phyloP scores from a whole-genome alignment of 2,113 vertebrate species.

The Ceuthmochares aereus region DNA sequence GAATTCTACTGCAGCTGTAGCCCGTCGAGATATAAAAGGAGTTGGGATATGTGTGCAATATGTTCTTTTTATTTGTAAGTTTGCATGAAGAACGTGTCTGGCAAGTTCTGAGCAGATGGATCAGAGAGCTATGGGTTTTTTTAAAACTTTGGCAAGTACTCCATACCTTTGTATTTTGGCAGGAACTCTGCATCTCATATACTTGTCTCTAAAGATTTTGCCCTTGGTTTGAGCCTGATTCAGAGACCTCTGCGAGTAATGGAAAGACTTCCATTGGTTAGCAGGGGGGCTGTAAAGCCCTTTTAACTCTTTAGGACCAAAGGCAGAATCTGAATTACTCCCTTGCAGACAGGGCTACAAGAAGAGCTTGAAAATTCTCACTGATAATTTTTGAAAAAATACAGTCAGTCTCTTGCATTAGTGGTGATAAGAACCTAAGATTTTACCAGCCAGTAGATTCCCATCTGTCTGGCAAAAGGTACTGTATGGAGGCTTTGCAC shows the following conservation, averaged over 20 bases:
- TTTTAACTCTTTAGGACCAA: background rate
- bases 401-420: background rate
- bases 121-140: conserved; percentile 49
- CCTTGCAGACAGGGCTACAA: background rate
- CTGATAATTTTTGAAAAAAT: background rate
- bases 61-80: conserved; percentile 70
- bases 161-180: conserved; percentile 72
- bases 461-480: background rate
- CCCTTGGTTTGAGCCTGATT: conserved; percentile 46
- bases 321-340: background rate
- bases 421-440: background rate
- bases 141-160: conserved; percentile 54
- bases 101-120: conserved; percentile 68
- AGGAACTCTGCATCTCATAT: conserved; percentile 63
- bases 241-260: background rate
- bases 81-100: conserved; percentile 74
- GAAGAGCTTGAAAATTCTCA: background rate
- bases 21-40: conserved; percentile 30
- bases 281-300: background rate
- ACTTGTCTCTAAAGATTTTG: conserved; percentile 64
- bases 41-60: conserved; percentile 56
- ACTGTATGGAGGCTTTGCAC: background rate
- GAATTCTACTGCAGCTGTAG: conserved; percentile 41
- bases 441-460: background rate
- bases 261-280: conserved; percentile 50